Conservation (phyloP, 1,140 invertebrate species). For the Drosophila repletoides region DNA sequence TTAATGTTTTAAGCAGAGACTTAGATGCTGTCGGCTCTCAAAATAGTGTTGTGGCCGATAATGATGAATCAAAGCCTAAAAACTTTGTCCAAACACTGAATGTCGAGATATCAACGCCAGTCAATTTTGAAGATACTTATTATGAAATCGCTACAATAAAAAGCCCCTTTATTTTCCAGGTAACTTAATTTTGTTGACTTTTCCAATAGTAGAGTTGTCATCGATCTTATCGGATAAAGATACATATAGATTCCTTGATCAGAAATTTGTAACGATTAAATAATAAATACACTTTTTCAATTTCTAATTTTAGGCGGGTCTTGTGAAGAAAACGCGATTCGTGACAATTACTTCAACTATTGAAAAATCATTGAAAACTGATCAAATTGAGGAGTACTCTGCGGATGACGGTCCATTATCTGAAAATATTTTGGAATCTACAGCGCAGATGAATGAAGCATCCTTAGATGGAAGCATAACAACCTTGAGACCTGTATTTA, state of each 20-base stretch:
- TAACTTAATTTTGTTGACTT: conserved; percentile 82
- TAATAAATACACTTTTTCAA: background rate
- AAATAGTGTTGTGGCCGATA: conserved; percentile 85
- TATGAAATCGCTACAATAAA: conserved; percentile 95
- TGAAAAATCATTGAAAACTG: conserved; percentile 88
- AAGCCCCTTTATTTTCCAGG: conserved; percentile 94
- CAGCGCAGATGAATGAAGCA: conserved; percentile 88
- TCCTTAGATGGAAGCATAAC: conserved; percentile 89
- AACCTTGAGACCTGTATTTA: conserved; percentile 90
- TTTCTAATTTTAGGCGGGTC: conserved; percentile 87
- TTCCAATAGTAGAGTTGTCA: too few species aligned
- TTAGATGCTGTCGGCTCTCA: conserved; percentile 87
- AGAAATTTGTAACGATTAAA: too few species aligned
- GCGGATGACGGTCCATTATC: conserved; percentile 88
- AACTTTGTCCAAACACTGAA: conserved; percentile 89
- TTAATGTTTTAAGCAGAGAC: conserved; percentile 83
- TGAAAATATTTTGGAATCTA: conserved; percentile 92
- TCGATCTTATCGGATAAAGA: too few species aligned
- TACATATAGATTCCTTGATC: too few species aligned
- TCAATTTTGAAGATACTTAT: conserved; percentile 91
- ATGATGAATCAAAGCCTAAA: conserved; percentile 84
- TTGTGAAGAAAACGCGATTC: conserved; percentile 92
- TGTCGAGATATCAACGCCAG: conserved; percentile 92
- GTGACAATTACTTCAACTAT: conserved; percentile 92
- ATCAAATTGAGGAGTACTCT: conserved; percentile 83